Conservation (phyloP, 2,888 invertebrate species). For the Tenthredo amoena region DNA sequence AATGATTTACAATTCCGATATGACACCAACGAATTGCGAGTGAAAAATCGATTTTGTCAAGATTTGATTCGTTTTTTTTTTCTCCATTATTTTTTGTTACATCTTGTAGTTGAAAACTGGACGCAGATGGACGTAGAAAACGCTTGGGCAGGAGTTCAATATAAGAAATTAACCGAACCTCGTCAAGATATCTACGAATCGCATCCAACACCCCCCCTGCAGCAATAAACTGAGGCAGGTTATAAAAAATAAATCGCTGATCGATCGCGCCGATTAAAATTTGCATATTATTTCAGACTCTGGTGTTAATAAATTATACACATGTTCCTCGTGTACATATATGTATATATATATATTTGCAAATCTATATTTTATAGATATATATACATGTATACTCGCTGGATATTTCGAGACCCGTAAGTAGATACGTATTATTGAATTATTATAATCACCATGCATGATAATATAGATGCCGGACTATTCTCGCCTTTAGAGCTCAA, state of each 20-base stretch:
- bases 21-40: neutral
- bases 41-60: neutral
- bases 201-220: neutral
- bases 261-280: slow-evolving; percentile 43
- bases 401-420: neutral
- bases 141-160: neutral
- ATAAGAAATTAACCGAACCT: slow-evolving; percentile 20
- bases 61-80: neutral
- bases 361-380: no score
- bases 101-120: neutral
- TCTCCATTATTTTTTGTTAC: neutral
- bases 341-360: neutral
- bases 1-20: neutral
- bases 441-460: neutral
- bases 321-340: neutral
- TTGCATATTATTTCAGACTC: slow-evolving; percentile 37
- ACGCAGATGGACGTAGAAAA: neutral
- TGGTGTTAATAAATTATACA: neutral
- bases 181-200: slow-evolving; percentile 24
- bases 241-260: slow-evolving; percentile 14
- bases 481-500: neutral
- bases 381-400: neutral
- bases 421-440: neutral
- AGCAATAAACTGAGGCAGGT: slow-evolving; percentile 19
- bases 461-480: neutral